Evolutionary conservation across 1,140 invertebrate species (phyloP), one percentile per base, ranked within the genome.

Genomic region (Orchesella cincta): DNA sequence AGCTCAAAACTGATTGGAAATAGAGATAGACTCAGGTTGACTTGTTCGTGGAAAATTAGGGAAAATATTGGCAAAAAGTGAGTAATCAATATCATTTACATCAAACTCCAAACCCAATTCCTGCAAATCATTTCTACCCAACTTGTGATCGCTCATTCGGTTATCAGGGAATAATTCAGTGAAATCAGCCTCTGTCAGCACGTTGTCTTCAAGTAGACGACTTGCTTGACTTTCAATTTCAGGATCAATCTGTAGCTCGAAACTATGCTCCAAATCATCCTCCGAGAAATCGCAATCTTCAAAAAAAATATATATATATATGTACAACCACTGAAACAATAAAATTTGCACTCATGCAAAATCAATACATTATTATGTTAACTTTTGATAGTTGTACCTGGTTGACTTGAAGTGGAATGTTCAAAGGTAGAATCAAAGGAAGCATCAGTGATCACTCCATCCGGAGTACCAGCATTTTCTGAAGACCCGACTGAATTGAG

Each of bases 111-210:
- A 67, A 33, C 79, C 78, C 16, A 82, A 54, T 36, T 82, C 79
- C 14, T 57, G 46, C 8, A 80, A 52, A 67, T 80, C 79, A n/a
- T 54, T 46, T 20, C 76, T 34, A 3, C 62, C 57, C 20, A 80
- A 52, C 28, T 81, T 78, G 28, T 78, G 76, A 79, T 80, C 79
- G 20, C 54, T 52, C 12, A 79, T 26, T 20, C 80, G 75, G 26
- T 73, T 80, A 39, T 80, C 79, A 23, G 79, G 79, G 67, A 96
- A 95, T 76, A 96, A 89, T 84, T 96, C 94, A 84, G 92, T 94
- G 85, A 97, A 95, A 83, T 94, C 94, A 87, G 96, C 94, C 80
- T 94, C 92, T 75, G 92, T 93, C 84, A 97, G 91, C 83, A 95
- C 92, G 80, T 94, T 93, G 85, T 96, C 94, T 82, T 95, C 93